Evolutionary conservation across 35 echinoderm and acorn worm species (phyloP).

Genomic region (Holothuria glaberrima): DNA sequence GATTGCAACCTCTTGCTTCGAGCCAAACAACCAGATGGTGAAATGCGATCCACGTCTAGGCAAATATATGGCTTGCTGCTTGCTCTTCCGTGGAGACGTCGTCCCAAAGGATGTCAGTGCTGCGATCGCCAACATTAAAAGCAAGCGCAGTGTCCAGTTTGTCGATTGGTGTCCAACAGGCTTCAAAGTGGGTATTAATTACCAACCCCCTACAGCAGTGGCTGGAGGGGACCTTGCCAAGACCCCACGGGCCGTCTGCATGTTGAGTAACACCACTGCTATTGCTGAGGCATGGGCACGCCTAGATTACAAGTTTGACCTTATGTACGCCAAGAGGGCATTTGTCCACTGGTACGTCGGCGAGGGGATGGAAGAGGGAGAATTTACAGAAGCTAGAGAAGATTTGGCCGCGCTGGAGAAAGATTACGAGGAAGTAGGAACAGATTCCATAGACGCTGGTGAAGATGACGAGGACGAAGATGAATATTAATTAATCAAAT

Average conservation of each 20-base stretch:
- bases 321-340: slow-evolving; percentile 64
- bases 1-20: background rate
- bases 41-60: slow-evolving; percentile 35
- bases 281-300: slow-evolving; percentile 66
- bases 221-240: slow-evolving; percentile 56
- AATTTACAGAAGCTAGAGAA: slow-evolving; percentile 60
- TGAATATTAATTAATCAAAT: background rate
- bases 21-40: slow-evolving; percentile 25
- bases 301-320: slow-evolving; percentile 61
- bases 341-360: slow-evolving; percentile 66
- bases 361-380: slow-evolving; percentile 67
- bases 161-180: no score
- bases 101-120: background rate
- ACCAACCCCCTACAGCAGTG: no score
- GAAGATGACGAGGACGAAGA: slow-evolving; percentile 55
- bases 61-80: slow-evolving; percentile 31
- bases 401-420: slow-evolving; percentile 64
- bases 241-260: slow-evolving; percentile 59
- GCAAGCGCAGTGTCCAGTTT: slow-evolving; percentile 17
- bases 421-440: slow-evolving; percentile 61
- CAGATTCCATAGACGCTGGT: slow-evolving; percentile 45
- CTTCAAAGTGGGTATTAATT: no score
- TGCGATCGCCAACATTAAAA: background rate
- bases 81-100: no score
- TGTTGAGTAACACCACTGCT: slow-evolving; percentile 70